Percentiles rank a stretch among this genome's conserved stretches.
phyloP scores from a whole-genome alignment of 2,888 invertebrate genomes.

The Acrobasis suavella region DNA sequence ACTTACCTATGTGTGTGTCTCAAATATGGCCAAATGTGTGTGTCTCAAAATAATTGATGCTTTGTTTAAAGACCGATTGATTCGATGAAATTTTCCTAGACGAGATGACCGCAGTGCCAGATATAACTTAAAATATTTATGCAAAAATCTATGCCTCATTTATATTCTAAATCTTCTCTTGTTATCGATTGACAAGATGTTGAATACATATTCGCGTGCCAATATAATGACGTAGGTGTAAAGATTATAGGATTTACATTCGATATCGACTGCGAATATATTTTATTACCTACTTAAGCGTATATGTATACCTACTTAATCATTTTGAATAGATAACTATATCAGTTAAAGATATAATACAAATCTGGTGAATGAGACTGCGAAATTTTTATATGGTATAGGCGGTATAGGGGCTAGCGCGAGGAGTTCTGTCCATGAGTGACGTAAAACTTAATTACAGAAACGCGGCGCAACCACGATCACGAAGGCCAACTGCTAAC shows the following conservation, averaged over 20 bases:
- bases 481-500: conserved; percentile 72
- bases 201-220: conserved; percentile 17
- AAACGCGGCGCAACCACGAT: conserved; percentile 67
- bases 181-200: conserved; percentile 15
- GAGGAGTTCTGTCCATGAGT: conserved; percentile 73
- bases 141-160: conserved; percentile 10
- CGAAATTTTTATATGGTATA: conserved; percentile 61
- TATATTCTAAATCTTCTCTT: conserved; percentile 14
- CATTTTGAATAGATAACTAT: neutral
- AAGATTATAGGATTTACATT: conserved; percentile 7
- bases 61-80: neutral
- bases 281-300: neutral
- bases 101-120: neutral
- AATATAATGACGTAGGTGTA: conserved; percentile 7
- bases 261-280: neutral
- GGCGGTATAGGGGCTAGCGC: conserved; percentile 71
- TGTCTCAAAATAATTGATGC: conserved; percentile 2
- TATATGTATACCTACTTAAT: neutral
- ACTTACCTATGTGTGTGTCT: neutral
- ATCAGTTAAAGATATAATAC: conserved; percentile 8
- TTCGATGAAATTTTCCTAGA: neutral
- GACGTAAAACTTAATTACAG: conserved; percentile 81
- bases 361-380: conserved; percentile 63
- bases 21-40: neutral
- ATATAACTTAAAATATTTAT: conserved; percentile 12